Evolutionary conservation across 1,140 invertebrate species (phyloP).

Genomic region (Phocides pigmalion): DNA sequence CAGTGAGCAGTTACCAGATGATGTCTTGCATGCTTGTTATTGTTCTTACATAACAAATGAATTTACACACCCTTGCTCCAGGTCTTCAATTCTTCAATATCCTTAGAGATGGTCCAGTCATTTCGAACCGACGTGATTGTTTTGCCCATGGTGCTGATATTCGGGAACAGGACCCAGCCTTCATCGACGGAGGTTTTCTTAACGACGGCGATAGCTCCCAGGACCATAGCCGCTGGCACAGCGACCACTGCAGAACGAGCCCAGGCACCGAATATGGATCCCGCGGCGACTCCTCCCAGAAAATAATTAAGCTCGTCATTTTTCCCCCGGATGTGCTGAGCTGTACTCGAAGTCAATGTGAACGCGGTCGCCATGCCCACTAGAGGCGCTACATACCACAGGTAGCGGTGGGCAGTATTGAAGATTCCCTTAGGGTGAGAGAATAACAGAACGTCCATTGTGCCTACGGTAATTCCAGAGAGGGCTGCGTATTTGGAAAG

Average conservation of each 20-base stretch:
- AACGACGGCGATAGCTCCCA: constrained; percentile 81
- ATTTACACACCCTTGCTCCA: constrained; percentile 61
- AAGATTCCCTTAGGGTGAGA: constrained; percentile 83
- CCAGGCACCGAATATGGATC: constrained; percentile 85
- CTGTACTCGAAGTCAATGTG: constrained; percentile 84
- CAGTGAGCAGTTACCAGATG: too few species aligned
- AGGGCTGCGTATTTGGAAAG: constrained; percentile 84
- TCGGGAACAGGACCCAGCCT: constrained; percentile 82
- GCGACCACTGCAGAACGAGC: constrained; percentile 57
- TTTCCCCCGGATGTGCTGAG: constrained; percentile 85
- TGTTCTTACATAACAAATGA: too few species aligned
- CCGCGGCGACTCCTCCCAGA: constrained; percentile 84
- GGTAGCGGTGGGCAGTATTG: constrained; percentile 61
- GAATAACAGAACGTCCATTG: constrained; percentile 84
- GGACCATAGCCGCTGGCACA: constrained; percentile 51
- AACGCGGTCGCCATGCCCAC: constrained; percentile 87
- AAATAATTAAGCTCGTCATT: constrained; percentile 87
- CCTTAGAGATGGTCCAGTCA: constrained; percentile 66
- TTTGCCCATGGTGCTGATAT: constrained; percentile 40
- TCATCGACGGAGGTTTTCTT: constrained; percentile 85
- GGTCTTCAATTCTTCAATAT: constrained; percentile 63
- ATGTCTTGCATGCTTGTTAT: too few species aligned
- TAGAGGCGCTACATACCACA: constrained; percentile 84
- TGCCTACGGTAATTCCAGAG: constrained; percentile 76
- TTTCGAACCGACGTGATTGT: constrained; percentile 55